Evolutionary conservation across 1,140 invertebrate genomes (phyloP).

Genomic region (Pseudobourletiella spinata): DNA sequence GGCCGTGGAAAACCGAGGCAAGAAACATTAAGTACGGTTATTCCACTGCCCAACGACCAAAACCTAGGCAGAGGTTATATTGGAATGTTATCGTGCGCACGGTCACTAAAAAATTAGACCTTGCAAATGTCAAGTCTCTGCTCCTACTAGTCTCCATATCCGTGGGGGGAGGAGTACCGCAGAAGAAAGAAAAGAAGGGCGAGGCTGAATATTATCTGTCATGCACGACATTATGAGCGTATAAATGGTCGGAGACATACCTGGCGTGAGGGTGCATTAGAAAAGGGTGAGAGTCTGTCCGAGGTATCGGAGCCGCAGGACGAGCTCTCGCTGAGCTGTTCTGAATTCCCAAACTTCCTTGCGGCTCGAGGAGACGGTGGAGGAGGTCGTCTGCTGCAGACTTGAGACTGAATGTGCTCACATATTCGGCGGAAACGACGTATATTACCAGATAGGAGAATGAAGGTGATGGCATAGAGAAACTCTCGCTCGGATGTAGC

Average conservation of each 20-base stretch:
- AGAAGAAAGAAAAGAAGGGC: too few species aligned
- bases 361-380: slow-evolving; percentile 58
- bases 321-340: slow-evolving; percentile 66
- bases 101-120: too few species aligned
- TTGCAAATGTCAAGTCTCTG: too few species aligned
- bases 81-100: too few species aligned
- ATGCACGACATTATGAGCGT: too few species aligned
- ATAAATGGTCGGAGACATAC: slow-evolving; percentile 22
- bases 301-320: slow-evolving; percentile 74
- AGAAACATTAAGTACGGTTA: too few species aligned
- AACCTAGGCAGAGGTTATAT: too few species aligned
- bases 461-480: slow-evolving; percentile 89
- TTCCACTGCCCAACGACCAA: too few species aligned
- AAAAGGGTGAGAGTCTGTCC: slow-evolving; percentile 57
- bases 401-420: slow-evolving; percentile 88
- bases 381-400: slow-evolving; percentile 60
- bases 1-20: too few species aligned
- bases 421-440: slow-evolving; percentile 88
- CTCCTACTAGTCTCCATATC: too few species aligned
- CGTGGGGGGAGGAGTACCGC: too few species aligned
- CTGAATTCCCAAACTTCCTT: slow-evolving; percentile 50
- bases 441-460: slow-evolving; percentile 89
- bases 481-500: slow-evolving; percentile 67
- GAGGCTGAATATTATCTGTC: too few species aligned
- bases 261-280: slow-evolving; percentile 45